Conservation (phyloP, 2,888 invertebrate species). For the Glyphotaelius pellucidus region DNA sequence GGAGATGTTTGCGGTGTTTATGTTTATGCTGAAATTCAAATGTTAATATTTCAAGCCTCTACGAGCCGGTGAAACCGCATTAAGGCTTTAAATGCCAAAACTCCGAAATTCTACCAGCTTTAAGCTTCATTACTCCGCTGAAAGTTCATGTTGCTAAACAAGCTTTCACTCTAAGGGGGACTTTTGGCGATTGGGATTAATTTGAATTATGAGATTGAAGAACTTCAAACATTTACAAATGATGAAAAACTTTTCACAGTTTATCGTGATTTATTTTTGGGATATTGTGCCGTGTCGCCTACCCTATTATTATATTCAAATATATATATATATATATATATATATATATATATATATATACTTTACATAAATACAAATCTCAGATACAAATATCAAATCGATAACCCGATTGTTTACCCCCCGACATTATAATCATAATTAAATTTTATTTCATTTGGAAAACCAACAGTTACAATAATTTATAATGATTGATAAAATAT, state of each 20-base stretch:
- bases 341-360: too few relatives aligned
- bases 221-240: background rate
- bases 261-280: too few relatives aligned
- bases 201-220: background rate
- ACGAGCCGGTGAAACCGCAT: slow-evolving; percentile 45
- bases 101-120: background rate
- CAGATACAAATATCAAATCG: too few relatives aligned
- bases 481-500: too few relatives aligned
- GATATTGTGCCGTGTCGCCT: too few relatives aligned
- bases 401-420: too few relatives aligned
- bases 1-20: slow-evolving; percentile 50
- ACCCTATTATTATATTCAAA: too few relatives aligned
- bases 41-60: slow-evolving; percentile 59
- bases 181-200: slow-evolving; percentile 8
- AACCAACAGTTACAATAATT: too few relatives aligned
- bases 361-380: too few relatives aligned
- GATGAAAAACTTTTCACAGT: background rate
- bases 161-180: slow-evolving; percentile 8
- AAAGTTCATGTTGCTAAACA: slow-evolving; percentile 17
- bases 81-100: slow-evolving; percentile 27
- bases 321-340: too few relatives aligned
- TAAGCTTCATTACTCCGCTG: background rate
- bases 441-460: too few relatives aligned
- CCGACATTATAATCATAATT: too few relatives aligned
- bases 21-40: slow-evolving; percentile 53